Base-by-base conservation (phyloP, 1,140 invertebrate genomes). In the Venturia canescens region DNA sequence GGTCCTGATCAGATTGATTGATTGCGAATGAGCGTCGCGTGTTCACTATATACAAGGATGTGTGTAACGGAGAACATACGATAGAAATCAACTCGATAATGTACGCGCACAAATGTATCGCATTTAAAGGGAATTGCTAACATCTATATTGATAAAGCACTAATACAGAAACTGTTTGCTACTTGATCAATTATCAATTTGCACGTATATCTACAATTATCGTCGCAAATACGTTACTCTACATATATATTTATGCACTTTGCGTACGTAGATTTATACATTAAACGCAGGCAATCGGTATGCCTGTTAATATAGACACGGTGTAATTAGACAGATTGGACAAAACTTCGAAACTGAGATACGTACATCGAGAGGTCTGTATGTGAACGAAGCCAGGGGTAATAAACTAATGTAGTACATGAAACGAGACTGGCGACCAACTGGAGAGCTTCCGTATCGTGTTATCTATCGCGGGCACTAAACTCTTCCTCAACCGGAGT, bases 291-390 rank as follows among this genome's bases (percentile, higher is more conserved):
- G 50, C 50, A 75, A 74, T 80, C 29, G 34, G 23, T 34, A 67
- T 57, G 67, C 53, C 76, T 63, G 74, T 83, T 71, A 31, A 76
- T 77, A 70, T 63, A 75, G 29, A 63, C 21, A 13, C 29, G 63
- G 71, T 74, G 31, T 83, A 82, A 82, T 83, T 83, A 81, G 82
- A 63, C 75, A 72, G 83, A 76, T 82, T 76, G 69, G 48, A 66
- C 50, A 60, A 70, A 67, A 74, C 60, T 76, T 76, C 50, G 0
- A 34, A 53, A 29, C 72, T 63, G 63, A 76, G 60, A 76, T 76
- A 76, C 38, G 60, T 76, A 60, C 57, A 60, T 23, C 34, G 16
- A 76, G 16, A 27, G 13, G 5, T 2, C 18, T 60, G 63, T 34
- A 7, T 31, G 21, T 71, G 26, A n/a, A 44, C n/a, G 21, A 44